Percentiles rank a stretch among this genome's conserved stretches.
Evolutionary conservation across 2,113 vertebrate species (phyloP).

Genomic region (Corythaeola cristata): DNA sequence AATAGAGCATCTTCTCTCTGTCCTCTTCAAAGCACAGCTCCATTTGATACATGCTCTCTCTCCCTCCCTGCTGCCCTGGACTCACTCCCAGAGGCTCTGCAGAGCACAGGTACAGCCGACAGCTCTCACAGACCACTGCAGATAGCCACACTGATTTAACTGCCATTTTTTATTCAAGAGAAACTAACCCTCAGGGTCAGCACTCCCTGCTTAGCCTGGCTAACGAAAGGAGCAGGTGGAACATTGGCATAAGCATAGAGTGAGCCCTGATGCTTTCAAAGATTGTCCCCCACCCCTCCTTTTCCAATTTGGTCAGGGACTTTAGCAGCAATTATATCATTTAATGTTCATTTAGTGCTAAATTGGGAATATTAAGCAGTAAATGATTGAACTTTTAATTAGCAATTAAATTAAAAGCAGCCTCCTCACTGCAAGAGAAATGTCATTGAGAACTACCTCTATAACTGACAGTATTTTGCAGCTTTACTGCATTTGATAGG

Average conservation of each 20-base stretch:
- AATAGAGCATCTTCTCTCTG: neutral
- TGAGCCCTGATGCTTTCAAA: neutral
- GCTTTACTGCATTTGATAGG: neutral
- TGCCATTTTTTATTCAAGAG: neutral
- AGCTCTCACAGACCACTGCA: neutral
- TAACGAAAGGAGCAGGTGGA: neutral
- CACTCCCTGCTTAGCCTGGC: neutral
- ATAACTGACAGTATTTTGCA: neutral
- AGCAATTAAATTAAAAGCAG: slow-evolving; percentile 25
- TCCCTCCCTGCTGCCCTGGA: neutral
- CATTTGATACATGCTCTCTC: accelerated
- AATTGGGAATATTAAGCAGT: neutral
- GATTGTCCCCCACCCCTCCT: neutral
- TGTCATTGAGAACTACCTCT: neutral
- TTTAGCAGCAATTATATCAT: neutral
- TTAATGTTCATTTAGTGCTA: slow-evolving; percentile 14
- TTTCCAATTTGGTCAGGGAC: neutral
- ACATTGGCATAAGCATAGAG: neutral
- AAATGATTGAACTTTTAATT: slow-evolving; percentile 20
- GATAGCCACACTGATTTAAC: neutral
- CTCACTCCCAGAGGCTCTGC: neutral
- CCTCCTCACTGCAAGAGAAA: neutral
- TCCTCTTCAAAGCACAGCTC: neutral
- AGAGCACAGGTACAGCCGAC: neutral
- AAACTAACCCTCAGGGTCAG: neutral